Conservation (phyloP, 2,797 vertebrate genomes). For the Trichosurus vulpecula region DNA sequence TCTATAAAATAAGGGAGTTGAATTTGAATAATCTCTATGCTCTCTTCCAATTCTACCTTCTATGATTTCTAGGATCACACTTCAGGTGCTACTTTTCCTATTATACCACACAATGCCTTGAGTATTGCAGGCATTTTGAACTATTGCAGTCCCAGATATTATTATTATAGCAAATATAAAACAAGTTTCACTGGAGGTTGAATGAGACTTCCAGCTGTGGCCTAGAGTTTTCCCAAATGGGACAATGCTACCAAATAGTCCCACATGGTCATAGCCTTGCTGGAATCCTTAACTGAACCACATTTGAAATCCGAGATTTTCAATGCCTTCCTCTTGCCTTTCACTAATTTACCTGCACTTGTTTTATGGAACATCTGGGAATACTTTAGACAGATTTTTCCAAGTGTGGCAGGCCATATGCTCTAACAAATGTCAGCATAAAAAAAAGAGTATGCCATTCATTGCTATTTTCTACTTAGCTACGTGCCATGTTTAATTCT, state of each 20-base stretch:
- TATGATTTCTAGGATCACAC: neutral
- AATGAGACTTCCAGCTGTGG: neutral
- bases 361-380: constrained; percentile 50
- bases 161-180: neutral
- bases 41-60: neutral
- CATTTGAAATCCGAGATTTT: neutral
- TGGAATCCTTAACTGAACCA: neutral
- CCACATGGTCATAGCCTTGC: neutral
- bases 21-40: neutral
- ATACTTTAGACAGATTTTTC: constrained; percentile 49
- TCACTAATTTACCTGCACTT: constrained; percentile 29
- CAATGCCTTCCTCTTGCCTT: constrained; percentile 1
- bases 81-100: neutral
- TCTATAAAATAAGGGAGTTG: neutral
- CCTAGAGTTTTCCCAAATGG: neutral
- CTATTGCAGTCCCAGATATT: neutral
- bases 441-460: constrained; percentile 6
- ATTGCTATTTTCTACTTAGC: constrained; percentile 18
- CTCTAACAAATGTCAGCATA: constrained; percentile 9
- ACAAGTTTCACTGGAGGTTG: neutral
- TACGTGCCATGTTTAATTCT: constrained; percentile 30
- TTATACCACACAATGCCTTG: neutral
- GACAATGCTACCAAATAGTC: neutral
- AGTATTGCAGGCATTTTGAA: neutral
- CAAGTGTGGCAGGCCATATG: constrained; percentile 22